These are phyloP conservation scores for Ranitomeya imitator DNA, from an alignment of 2,113 vertebrate species.

Conservation along the genomic window DNA sequence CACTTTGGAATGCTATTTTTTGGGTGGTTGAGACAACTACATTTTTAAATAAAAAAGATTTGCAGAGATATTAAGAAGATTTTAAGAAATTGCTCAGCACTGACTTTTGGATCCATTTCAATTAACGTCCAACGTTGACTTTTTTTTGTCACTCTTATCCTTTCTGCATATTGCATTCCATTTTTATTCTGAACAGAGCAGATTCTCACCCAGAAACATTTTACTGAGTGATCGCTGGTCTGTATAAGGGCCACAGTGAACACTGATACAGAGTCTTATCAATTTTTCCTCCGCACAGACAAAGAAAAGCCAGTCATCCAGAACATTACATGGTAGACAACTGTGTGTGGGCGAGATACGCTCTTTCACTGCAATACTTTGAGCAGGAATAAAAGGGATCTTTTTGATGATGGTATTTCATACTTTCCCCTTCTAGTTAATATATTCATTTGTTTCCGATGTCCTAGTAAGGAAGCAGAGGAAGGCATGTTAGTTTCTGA, in stretches of 20 bases:
- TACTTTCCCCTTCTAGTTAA: neutral
- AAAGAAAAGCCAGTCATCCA: constrained; percentile 4
- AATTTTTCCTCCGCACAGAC: neutral
- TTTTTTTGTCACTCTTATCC: neutral
- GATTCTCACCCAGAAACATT: neutral
- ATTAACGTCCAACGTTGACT: neutral
- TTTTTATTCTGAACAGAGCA: neutral
- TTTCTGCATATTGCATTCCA: neutral
- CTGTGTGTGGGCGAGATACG: constrained; percentile 15
- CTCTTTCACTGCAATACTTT: neutral
- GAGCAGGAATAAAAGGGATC: neutral
- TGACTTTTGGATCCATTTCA: neutral
- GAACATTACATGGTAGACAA: constrained; percentile 25
- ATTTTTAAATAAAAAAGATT: no score
- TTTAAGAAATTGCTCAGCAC: neutral
- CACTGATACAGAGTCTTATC: neutral
- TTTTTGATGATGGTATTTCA: neutral
- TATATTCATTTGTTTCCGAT: neutral
- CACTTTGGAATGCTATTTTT: no score
- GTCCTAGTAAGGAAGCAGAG: neutral
- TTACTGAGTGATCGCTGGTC: neutral
- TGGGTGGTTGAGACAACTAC: no score
- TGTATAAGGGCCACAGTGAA: neutral
- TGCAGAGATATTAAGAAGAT: neutral
- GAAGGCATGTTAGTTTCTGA: neutral